Conservation (phyloP, 2,113 vertebrate species). For the Eurystomus gularis region DNA sequence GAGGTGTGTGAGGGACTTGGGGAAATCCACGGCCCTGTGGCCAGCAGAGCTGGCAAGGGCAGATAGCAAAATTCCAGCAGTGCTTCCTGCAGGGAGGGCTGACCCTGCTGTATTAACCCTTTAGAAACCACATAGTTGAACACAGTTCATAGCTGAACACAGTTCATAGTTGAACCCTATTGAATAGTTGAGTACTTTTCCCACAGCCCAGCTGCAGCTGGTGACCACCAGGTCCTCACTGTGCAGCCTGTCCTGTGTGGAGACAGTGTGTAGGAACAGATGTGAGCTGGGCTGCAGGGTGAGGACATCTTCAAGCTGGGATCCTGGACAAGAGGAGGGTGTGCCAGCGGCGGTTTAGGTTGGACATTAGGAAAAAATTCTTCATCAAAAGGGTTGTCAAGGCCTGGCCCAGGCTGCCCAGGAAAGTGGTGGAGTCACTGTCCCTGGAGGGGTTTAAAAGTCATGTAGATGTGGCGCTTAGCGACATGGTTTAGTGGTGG, state of each 20-base stretch:
- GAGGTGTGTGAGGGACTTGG: neutral
- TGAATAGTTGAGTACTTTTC: too few species aligned
- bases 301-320: too few species aligned
- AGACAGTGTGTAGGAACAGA: too few species aligned
- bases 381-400: neutral
- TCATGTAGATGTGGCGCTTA: neutral
- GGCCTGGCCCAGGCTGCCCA: neutral
- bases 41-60: neutral
- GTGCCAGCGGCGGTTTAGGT: neutral
- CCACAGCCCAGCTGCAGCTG: too few species aligned
- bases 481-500: neutral
- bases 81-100: neutral
- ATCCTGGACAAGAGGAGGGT: neutral
- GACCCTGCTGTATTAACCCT: neutral
- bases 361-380: neutral
- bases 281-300: too few species aligned
- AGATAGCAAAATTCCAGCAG: neutral
- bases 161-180: too few species aligned
- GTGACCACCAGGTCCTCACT: too few species aligned
- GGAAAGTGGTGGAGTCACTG: neutral
- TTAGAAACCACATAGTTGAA: neutral
- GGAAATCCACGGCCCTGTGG: neutral
- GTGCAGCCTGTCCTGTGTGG: too few species aligned
- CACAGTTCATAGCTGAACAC: too few species aligned
- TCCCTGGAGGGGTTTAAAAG: neutral